Evolutionary conservation across 1,140 invertebrate genomes (phyloP).

Genomic region (Phenacoccus solenopsis): DNA sequence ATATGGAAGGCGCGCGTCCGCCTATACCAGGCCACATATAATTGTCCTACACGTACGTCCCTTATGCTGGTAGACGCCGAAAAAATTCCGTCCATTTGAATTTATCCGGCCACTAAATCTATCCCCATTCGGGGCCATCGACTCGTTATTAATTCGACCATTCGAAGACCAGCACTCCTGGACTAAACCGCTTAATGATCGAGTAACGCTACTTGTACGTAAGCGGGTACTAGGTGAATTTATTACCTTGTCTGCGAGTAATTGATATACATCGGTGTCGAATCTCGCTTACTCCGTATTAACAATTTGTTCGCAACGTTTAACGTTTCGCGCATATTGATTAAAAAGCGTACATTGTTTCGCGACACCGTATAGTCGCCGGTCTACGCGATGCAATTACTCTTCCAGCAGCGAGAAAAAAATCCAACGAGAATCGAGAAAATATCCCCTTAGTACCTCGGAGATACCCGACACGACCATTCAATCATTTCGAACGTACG

Average conservation of each 20-base stretch:
- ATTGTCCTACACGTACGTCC: no score
- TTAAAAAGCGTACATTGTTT: background rate
- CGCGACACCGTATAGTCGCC: background rate
- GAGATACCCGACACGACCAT: background rate
- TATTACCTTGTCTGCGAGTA: constrained; percentile 12
- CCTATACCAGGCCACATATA: no score
- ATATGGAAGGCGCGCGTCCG: background rate
- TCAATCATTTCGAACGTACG: background rate
- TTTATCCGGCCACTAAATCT: no score
- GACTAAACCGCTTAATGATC: constrained; percentile 11
- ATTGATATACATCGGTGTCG: constrained; percentile 15
- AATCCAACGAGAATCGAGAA: no score
- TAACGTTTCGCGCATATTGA: constrained; percentile 9
- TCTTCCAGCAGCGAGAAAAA: no score
- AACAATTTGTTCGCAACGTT: constrained; percentile 14
- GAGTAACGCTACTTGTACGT: constrained; percentile 8
- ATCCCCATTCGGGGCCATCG: no score
- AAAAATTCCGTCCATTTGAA: no score
- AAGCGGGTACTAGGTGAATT: background rate
- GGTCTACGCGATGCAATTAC: background rate
- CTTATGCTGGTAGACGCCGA: no score
- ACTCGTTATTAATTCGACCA: no score
- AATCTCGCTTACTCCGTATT: constrained; percentile 8
- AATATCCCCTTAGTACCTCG: background rate
- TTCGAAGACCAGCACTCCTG: no score